A percentile compares a stretch with the other conserved stretches of the same genome.
These are phyloP conservation scores for Crotalus helleri DNA, from an alignment of 2,113 vertebrate species.

Conservation along the genomic window DNA sequence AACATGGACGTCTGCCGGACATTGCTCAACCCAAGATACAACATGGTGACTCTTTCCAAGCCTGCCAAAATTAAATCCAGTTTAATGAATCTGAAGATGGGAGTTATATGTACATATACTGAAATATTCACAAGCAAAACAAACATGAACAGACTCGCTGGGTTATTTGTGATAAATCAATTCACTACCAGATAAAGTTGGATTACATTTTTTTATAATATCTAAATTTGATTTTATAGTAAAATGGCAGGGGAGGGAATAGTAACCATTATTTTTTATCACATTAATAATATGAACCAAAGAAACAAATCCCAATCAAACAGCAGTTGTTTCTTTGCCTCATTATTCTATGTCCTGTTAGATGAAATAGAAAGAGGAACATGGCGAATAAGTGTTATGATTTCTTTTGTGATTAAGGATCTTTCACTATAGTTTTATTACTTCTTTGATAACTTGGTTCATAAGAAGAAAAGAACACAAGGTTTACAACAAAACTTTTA, in stretches of 20 bases:
- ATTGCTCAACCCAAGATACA: conserved; percentile 94
- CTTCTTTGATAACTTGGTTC: conserved; percentile 15
- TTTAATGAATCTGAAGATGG: background rate
- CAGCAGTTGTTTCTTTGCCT: background rate
- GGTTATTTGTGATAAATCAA: background rate
- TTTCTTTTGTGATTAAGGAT: background rate
- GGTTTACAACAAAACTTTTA: background rate
- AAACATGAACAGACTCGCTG: background rate
- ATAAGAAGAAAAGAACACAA: conserved; percentile 12
- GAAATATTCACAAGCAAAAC: background rate
- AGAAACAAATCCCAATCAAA: background rate
- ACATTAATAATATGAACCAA: background rate
- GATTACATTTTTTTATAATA: background rate
- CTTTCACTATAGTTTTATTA: background rate
- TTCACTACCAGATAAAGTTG: background rate
- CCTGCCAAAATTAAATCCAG: conserved; percentile 67
- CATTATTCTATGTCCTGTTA: background rate
- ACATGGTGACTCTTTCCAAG: conserved; percentile 96
- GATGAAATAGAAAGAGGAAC: conserved; percentile 1
- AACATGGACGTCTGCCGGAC: conserved; percentile 98
- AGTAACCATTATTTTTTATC: background rate
- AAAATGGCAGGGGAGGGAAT: background rate
- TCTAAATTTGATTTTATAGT: background rate
- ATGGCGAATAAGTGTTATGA: background rate
- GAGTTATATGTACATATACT: background rate